Evolutionary conservation across 2,113 vertebrate genomes (phyloP), one percentile per base, ranked within the genome.

Genomic region (Plectropomus leopardus): DNA sequence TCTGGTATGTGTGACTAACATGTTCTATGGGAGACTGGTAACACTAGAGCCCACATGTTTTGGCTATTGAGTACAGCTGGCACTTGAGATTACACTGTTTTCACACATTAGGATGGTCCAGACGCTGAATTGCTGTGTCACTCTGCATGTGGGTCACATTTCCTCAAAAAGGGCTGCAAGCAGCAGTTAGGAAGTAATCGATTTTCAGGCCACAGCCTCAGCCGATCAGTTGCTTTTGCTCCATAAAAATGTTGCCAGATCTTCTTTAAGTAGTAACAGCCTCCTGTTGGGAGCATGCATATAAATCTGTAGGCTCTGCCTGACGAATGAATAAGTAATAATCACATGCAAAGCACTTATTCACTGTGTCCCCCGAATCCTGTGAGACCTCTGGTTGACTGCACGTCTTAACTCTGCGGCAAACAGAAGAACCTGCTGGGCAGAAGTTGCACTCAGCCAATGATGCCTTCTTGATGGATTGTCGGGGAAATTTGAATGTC

Each of bases 1-100:
- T 81, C 79, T 70, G 88, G 88, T 85, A 93, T 93, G 93, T 91
- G 90, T 93, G 93, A 95, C 93, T 92, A 94, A 90, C 78, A 58
- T 69, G 76, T 70, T 81, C 75, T 79, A 80, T 78, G 68, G 65
- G 78, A 74, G 61, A 23, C 64, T 47, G 83, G 91, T 83, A 90
- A 91, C 89, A 89, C 75, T 76, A 86, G 85, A 91, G 72, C 72
- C 81, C 85, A 88, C 86, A 85, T 87, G 84, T 86, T 88, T 87
- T 85, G 71, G 69, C 81, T 86, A 45, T 85, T 60, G 70, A 70
- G 72, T 57, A 55, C 84, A 88, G 85, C 89, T 88, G 84, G 71
- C 44, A n/a, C 73, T 72, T 16, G 57, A 74, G 78, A 91, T 78
- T 82, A 80, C 48, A 60, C 59, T 53, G 65, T 83, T 79, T 76